These are phyloP conservation scores for Nyctibius grandis DNA, from an alignment of 2,797 vertebrate species.

Conservation along the genomic window DNA sequence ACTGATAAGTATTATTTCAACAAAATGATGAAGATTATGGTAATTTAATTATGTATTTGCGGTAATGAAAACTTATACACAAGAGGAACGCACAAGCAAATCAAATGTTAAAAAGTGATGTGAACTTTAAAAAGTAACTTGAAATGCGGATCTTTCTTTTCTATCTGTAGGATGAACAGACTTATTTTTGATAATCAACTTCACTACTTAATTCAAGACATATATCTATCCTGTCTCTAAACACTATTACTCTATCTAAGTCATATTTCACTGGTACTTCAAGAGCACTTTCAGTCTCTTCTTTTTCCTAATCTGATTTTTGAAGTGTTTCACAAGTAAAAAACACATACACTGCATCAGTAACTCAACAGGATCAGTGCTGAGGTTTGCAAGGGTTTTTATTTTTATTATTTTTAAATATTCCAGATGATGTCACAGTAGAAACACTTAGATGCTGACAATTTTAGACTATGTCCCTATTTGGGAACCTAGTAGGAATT, in stretches of 20 bases:
- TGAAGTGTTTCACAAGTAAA: neutral
- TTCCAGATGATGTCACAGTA: neutral
- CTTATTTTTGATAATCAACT: neutral
- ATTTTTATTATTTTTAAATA: neutral
- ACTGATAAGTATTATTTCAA: neutral
- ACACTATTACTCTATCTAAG: neutral
- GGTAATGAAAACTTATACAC: neutral
- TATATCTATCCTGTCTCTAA: neutral
- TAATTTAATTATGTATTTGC: neutral
- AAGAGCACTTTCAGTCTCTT: neutral
- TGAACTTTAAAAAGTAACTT: neutral
- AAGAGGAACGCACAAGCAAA: neutral
- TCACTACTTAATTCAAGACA: neutral
- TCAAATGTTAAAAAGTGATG: neutral
- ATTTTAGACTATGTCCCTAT: neutral
- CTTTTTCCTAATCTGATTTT: neutral
- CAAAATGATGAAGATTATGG: neutral
- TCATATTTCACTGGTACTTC: neutral
- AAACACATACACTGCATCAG: neutral
- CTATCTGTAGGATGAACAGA: neutral
- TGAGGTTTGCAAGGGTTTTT: neutral
- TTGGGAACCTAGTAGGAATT: neutral
- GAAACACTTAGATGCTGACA: neutral
- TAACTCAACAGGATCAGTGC: neutral
- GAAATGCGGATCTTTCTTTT: neutral